These are phyloP conservation scores for Streptopelia turtur DNA, from an alignment of 2,797 vertebrate genomes.

Conservation along the genomic window DNA sequence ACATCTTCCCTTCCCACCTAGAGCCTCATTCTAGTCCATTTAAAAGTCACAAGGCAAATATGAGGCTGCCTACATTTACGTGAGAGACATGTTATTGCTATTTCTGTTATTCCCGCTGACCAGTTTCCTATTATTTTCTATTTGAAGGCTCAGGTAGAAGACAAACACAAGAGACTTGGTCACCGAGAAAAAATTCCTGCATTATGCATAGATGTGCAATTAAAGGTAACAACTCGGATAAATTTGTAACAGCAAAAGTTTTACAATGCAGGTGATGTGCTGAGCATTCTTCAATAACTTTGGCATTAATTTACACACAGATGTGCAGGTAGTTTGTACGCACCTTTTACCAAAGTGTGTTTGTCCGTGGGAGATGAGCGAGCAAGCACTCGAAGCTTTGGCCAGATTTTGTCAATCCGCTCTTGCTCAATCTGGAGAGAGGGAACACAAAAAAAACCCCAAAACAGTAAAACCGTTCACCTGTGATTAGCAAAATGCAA, in stretches of 20 bases:
- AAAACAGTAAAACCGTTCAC: background rate
- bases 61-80: background rate
- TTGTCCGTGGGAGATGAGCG: constrained; percentile 92
- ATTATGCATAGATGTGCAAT: background rate
- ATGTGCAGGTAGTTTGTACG: background rate
- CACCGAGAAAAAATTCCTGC: background rate
- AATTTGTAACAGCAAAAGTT: background rate
- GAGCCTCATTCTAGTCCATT: background rate
- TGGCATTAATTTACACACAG: background rate
- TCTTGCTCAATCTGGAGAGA: constrained; percentile 89
- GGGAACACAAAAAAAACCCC: background rate
- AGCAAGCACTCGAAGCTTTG: constrained; percentile 93
- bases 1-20: background rate
- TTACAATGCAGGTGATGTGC: background rate
- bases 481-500: background rate
- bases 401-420: constrained; percentile 96
- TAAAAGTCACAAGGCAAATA: background rate
- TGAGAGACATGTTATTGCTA: background rate
- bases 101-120: background rate
- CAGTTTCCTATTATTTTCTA: background rate
- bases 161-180: background rate
- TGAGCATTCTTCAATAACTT: fast-evolving
- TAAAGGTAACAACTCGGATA: background rate
- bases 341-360: constrained; percentile 97
- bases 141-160: background rate